These are phyloP conservation scores for Cepaea hortensis DNA, from an alignment of 2,888 invertebrate genomes.

Conservation along the genomic window DNA sequence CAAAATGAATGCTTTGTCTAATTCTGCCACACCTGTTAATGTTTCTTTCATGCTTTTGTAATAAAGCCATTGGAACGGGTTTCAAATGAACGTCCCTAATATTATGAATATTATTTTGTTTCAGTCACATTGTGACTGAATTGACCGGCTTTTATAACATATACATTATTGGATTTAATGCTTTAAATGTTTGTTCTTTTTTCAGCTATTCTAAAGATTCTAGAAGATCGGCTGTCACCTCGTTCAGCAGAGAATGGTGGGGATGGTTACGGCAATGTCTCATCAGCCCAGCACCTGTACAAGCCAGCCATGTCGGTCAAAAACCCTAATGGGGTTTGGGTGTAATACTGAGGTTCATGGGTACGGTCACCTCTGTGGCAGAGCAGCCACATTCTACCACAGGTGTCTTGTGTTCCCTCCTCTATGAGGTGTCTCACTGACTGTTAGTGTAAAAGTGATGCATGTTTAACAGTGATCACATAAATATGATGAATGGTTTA, in stretches of 20 bases:
- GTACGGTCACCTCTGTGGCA: background rate
- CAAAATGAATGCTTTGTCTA: no score
- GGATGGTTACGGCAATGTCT: conserved; percentile 36
- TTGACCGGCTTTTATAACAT: no score
- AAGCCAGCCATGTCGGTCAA: conserved; percentile 59
- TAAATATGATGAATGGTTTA: no score
- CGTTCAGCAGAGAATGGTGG: conserved; percentile 54
- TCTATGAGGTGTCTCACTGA: background rate
- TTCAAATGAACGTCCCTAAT: no score
- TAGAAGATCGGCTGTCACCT: conserved; percentile 64
- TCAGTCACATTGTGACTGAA: background rate
- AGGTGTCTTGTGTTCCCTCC: no score
- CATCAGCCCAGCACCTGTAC: conserved; percentile 50
- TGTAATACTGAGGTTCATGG: conserved; percentile 46
- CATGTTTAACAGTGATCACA: no score
- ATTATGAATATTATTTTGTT: background rate
- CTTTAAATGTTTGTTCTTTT: conserved; percentile 31
- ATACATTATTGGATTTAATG: no score
- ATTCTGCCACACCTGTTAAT: no score
- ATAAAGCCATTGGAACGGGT: no score
- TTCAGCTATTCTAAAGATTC: conserved; percentile 66
- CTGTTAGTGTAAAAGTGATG: background rate
- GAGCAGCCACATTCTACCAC: background rate
- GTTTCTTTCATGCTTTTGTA: no score
- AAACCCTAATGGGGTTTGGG: conserved; percentile 68